phyloP scores from a whole-genome alignment of 2,113 vertebrate genomes.

The Notothenia coriiceps region DNA sequence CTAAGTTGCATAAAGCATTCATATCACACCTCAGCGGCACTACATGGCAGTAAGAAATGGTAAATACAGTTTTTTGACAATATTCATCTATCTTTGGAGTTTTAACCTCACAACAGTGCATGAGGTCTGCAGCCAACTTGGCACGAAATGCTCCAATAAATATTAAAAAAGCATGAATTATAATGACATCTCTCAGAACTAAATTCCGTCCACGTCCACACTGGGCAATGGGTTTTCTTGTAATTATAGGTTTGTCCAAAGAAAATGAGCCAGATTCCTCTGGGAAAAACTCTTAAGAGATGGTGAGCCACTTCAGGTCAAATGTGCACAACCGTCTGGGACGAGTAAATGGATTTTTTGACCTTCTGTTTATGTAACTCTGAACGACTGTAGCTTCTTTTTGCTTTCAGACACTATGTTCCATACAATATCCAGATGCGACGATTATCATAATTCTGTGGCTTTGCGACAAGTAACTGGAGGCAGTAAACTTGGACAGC shows the following conservation, averaged over 20 bases:
- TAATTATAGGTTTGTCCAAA: slow-evolving; percentile 47
- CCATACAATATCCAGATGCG: slow-evolving; percentile 49
- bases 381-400: slow-evolving; percentile 32
- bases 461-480: slow-evolving; percentile 5
- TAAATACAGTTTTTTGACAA: slow-evolving; percentile 3
- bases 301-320: slow-evolving; percentile 58
- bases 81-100: not conserved
- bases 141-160: slow-evolving; percentile 19
- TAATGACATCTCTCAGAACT: slow-evolving; percentile 11
- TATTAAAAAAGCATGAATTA: slow-evolving; percentile 17
- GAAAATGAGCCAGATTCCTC: slow-evolving; percentile 28
- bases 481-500: slow-evolving; percentile 12
- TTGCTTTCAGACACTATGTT: slow-evolving; percentile 42
- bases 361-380: slow-evolving; percentile 63
- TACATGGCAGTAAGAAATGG: not conserved
- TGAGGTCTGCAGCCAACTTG: not conserved
- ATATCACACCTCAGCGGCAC: not conserved
- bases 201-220: slow-evolving; percentile 20
- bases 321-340: slow-evolving; percentile 47
- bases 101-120: slow-evolving; percentile 6
- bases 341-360: slow-evolving; percentile 57
- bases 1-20: not conserved
- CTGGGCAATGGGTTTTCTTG: slow-evolving; percentile 35
- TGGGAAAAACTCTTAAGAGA: slow-evolving; percentile 30
- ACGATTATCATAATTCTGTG: slow-evolving; percentile 52